Base-by-base conservation (phyloP, 2,888 invertebrate species). In the Julus scanicus region DNA sequence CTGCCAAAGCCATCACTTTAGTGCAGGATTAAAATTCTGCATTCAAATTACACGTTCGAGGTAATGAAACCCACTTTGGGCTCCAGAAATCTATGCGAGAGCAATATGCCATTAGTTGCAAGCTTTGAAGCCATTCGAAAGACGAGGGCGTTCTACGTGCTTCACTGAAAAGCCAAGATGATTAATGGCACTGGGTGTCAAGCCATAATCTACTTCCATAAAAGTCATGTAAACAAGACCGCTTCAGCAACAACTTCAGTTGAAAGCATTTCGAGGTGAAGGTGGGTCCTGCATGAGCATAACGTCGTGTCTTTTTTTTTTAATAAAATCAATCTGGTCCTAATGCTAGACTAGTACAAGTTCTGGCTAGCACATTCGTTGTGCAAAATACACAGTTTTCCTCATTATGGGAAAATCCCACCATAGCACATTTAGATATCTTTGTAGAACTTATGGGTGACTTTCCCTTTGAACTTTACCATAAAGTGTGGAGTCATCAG, bases 221-320 rank as follows among this genome's bases (percentile, higher is more conserved):
- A 71, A 71, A 71, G 71, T 71, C 71, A 71, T 71, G 71, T 71
- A 71, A 71, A 71, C 71, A 71, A 71, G 29, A 71, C 71, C 71
- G 29, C 71, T 29, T 71, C 71, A 9, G 29, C 71, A 29, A 71
- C 20, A 71, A 71, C 71, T 71, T 71, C 29, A 9, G 9, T 11
- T 71, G 8, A 71, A 29, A 71, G 29, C 71, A 13, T 71, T 71
- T 29, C 2, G 71, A 71, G 71, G 71, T 2, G 29, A 71, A 71
- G 29, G 71, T 29, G 71, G 53, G 11, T 13, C 29, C 71, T 29
- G 71, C 11, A 20, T 8, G 29, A 71, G 2, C 11, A 6, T 29
- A 29, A 29, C 29, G 29, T 29, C 29, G 29, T 29, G 0, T 29
- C 1, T 29, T 29, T 29, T n/a, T 11, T 29, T 29, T 29, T 71